Evolutionary conservation across 64 coral and sea anemone species (phyloP), one percentile per base, ranked within the genome.

Genomic region (Montipora sp.): DNA sequence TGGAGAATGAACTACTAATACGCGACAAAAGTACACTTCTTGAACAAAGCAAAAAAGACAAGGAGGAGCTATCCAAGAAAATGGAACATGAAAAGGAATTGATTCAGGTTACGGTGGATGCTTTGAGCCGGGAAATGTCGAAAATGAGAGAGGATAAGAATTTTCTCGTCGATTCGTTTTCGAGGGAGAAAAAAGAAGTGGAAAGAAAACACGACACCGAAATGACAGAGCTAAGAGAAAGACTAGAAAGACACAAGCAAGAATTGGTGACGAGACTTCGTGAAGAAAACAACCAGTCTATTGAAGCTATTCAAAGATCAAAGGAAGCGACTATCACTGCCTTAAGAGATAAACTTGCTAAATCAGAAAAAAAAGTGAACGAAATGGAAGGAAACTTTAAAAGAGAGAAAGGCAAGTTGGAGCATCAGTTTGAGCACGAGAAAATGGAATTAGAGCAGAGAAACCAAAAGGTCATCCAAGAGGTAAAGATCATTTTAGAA

Each of bases 31-130:
- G 71, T 11, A 7, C 82, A 22, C 47, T 69, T 18, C 61, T 85
- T 72, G 14, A 70, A 23, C 82, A 85, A 85, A 85, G 45, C 10
- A 65, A 72, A n/a, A 61, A 82, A 7, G 91, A 87, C 21, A 87
- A 58, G 47, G 91, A 93, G 48, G 91, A 87, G 51, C 48, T 88
- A 59, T 79, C 59, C 5, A 77, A 83, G 36, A 87, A 78, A 60
- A 66, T 93, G 47, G 91, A 93, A 44, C 91, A 93, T 75, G 91
- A 93, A 50, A 87, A 77, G 48, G 84, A 87, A 49, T 87, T 93
- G 65, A 45, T 93, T 4, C 77, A 72, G 47, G 86, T 93, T 1
- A 88, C 75, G 15, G 18, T 84, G 1, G 91, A 87, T 15, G 91
- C 82, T 45, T 44, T 93, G 57, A 77, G 77, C 36, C 66, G 68